phyloP scores from a whole-genome alignment of 1,140 invertebrate species.

The Acyrthosiphon pisum region DNA sequence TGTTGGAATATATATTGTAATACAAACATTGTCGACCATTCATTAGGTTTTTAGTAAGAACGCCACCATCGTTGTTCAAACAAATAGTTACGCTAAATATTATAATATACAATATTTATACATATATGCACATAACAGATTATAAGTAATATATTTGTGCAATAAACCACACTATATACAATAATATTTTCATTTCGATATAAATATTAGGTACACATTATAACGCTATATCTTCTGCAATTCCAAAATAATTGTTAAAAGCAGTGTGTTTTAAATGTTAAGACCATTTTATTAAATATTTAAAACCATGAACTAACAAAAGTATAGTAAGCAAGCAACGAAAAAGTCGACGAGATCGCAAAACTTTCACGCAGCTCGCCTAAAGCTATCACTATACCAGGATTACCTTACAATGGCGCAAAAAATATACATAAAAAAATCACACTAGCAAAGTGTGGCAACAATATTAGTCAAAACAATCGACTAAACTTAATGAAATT shows the following conservation, averaged over 20 bases:
- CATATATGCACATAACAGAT: not conserved
- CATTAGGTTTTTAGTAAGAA: not conserved
- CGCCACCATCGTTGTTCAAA: not conserved
- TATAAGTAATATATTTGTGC: not conserved
- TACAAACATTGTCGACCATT: not conserved
- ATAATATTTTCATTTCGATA: not conserved
- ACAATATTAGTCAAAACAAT: not conserved
- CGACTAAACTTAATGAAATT: constrained; percentile 14
- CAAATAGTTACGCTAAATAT: not conserved
- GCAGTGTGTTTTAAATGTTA: no score
- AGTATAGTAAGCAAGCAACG: not conserved
- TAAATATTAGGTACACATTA: not conserved
- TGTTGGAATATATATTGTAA: not conserved
- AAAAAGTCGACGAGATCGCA: not conserved
- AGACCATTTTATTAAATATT: no score
- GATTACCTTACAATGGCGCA: not conserved
- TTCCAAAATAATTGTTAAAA: no score
- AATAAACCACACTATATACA: not conserved
- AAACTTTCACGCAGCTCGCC: not conserved
- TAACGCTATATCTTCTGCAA: not conserved
- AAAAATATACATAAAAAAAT: not conserved
- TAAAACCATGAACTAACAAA: no score
- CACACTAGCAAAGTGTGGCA: not conserved
- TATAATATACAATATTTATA: not conserved
- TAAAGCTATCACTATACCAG: not conserved